These are phyloP conservation scores for Eretmochelys imbricata DNA, from an alignment of 2,113 vertebrate genomes.

Conservation along the genomic window DNA sequence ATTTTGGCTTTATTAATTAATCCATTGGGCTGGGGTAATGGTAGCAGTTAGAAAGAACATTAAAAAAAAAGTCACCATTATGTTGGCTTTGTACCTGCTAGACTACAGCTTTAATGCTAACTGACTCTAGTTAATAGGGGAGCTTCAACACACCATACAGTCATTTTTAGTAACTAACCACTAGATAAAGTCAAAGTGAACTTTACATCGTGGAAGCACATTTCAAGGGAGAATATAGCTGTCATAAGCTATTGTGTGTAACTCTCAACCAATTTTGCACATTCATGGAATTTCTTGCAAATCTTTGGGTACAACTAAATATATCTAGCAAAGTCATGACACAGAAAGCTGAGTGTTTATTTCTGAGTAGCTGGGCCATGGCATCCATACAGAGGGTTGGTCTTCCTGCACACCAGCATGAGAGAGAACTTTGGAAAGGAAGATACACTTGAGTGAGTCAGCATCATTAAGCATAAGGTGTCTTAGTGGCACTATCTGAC, in stretches of 20 bases:
- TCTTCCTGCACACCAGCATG: not conserved
- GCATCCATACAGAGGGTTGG: not conserved
- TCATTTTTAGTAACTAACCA: not conserved
- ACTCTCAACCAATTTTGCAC: not conserved
- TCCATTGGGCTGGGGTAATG: not conserved
- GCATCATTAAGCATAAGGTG: accelerated
- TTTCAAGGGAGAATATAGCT: not conserved
- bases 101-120: not conserved
- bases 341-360: not conserved
- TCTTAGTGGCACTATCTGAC: not conserved
- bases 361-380: not conserved
- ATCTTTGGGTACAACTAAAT: conserved; percentile 34
- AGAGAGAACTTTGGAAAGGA: not conserved
- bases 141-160: not conserved
- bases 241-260: not conserved
- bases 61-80: not conserved
- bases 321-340: conserved; percentile 21
- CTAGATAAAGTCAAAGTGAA: not conserved
- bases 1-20: not conserved
- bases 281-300: not conserved
- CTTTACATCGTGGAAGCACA: not conserved
- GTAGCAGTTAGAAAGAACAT: not conserved
- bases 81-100: not conserved
- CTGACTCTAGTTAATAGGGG: not conserved
- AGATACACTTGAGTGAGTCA: not conserved